A percentile compares a stretch with the other conserved stretches of the same genome.
phyloP scores from a whole-genome alignment of 2,797 vertebrate species.

The Artibeus jamaicensis region DNA sequence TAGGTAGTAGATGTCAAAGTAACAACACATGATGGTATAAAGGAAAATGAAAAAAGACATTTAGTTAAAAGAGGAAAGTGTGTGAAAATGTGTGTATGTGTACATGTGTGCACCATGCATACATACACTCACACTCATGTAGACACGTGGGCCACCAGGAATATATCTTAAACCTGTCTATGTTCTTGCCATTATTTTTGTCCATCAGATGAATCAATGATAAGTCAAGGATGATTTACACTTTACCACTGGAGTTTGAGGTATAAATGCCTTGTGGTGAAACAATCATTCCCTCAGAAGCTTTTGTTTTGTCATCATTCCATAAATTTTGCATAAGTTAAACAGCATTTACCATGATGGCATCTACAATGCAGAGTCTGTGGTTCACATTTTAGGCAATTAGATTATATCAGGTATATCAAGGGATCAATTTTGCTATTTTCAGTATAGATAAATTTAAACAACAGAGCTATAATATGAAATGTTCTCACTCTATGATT shows the following conservation, averaged over 20 bases:
- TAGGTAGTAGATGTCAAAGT: neutral
- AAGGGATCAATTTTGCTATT: conserved; percentile 26
- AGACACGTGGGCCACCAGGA: neutral
- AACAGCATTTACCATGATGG: conserved; percentile 24
- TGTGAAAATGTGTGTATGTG: neutral
- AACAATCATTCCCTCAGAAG: conserved; percentile 32
- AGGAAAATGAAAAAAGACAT: neutral
- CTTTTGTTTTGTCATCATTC: conserved; percentile 1
- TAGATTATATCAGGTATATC: neutral
- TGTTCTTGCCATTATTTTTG: neutral
- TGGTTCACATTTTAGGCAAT: neutral
- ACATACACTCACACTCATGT: neutral
- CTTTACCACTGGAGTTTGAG: neutral
- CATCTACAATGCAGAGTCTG: conserved; percentile 20
- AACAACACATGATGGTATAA: neutral
- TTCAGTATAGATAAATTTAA: conserved; percentile 33
- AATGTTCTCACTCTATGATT: conserved; percentile 11
- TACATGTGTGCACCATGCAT: no score
- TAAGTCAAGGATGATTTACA: neutral
- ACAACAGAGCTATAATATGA: conserved; percentile 32
- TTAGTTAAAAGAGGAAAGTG: neutral
- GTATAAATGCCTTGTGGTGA: neutral
- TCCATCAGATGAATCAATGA: neutral
- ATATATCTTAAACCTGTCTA: neutral
- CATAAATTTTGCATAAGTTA: conserved; percentile 42